Evolutionary conservation across 1,140 invertebrate species (phyloP), one percentile per base, ranked within the genome.

Genomic region (Atopsyche davidsoni): DNA sequence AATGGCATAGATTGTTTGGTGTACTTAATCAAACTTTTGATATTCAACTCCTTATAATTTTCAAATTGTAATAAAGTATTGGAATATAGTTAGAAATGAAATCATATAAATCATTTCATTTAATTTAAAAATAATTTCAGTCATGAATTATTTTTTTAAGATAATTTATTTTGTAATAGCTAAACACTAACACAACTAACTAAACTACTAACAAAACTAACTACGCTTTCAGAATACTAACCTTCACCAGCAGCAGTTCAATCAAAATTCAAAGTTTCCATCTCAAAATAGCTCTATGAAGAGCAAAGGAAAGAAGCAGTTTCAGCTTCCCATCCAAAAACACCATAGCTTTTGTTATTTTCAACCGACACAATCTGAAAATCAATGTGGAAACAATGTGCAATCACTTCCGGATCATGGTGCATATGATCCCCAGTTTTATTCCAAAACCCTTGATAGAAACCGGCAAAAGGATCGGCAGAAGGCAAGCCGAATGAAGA

Each of bases 321-420:
- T 78, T 47, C 76, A 80, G 65, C 71, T 80, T 55, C 80, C 79
- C 1, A 55, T 82, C 18, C 79, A 80, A 60, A 82, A 82, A 62
- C 78, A 80, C 64, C 79, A 82, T 64, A 82, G 79, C 60, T 82
- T 81, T 59, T 72, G 72, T 51, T 80, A 82, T 59, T 83, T 82
- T 50, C 79, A 82, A 67, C 79, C 75, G 64, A 70, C 60, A 66
- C 72, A 55, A 58, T 68, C 17, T 1, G 53, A 48, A 14, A 52
- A 49, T 63, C 68, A 16, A 61, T 70, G 53, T 64, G 69, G 42
- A 64, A 69, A 61, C 66, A 72, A 53, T 58, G 64, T 46, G 57
- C 67, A 1, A 69, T 69, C 54, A 63, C 65, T 69, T 9, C 59
- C 69, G 28, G 68, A 70, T 41, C 70, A 70, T 46, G 68, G 67